phyloP scores from a whole-genome alignment of 2,113 vertebrate species.

The Gavialis gangeticus region DNA sequence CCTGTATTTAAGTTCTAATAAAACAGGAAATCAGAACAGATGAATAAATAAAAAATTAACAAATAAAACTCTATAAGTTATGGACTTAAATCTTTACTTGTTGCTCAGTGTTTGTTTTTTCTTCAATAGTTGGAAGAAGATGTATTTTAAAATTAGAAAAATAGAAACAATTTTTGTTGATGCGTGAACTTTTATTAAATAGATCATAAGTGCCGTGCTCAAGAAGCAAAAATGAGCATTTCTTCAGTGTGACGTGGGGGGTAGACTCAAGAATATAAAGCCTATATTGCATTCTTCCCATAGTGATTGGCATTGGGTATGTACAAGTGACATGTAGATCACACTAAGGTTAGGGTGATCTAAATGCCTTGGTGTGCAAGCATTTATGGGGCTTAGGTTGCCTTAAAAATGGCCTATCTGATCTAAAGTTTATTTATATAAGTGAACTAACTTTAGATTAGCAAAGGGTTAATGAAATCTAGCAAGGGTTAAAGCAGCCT shows the following conservation, averaged over 20 bases:
- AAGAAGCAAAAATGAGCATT: background rate
- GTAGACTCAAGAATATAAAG: background rate
- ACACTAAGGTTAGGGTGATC: no score
- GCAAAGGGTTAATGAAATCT: no score
- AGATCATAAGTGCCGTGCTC: background rate
- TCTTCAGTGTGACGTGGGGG: background rate
- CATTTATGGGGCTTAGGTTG: no score
- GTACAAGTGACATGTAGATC: background rate
- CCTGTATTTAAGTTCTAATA: background rate
- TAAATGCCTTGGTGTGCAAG: no score
- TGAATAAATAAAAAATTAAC: background rate
- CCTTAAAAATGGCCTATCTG: no score
- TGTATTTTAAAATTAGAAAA: background rate
- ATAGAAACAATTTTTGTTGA: accelerated
- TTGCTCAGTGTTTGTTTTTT: background rate
- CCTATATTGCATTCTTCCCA: background rate
- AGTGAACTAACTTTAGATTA: no score
- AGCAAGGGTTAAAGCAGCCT: no score
- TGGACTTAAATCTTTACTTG: background rate
- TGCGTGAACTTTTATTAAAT: background rate
- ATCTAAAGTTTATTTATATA: no score
- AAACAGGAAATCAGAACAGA: background rate
- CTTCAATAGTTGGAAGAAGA: background rate
- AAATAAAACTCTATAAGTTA: background rate
- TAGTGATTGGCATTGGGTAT: background rate